These are phyloP conservation scores for Tragelaphus strepsiceros DNA, from an alignment of 2,113 vertebrate species.

Conservation along the genomic window DNA sequence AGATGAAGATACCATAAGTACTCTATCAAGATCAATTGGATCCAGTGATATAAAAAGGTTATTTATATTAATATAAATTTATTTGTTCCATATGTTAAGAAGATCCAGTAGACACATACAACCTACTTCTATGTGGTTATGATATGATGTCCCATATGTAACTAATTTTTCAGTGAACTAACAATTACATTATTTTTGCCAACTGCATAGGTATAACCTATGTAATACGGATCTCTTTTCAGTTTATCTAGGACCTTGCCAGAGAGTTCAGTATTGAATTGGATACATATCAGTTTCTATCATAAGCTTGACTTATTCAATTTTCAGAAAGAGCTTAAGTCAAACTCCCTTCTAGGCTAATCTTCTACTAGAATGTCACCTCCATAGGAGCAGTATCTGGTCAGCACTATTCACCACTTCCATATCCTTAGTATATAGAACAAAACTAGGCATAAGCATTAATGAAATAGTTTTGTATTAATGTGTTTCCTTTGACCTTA, in stretches of 20 bases:
- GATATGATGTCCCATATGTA: not conserved
- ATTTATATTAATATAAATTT: not conserved
- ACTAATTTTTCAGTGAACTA: not conserved
- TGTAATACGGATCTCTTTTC: not conserved
- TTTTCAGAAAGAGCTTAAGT: not conserved
- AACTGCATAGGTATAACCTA: not conserved
- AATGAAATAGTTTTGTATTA: not conserved
- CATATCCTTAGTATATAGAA: not conserved
- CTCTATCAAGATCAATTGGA: not conserved
- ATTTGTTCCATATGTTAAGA: not conserved
- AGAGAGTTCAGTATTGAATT: not conserved
- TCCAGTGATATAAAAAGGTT: not conserved
- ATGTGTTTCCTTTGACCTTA: not conserved
- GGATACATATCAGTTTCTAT: not conserved
- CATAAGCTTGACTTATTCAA: not conserved
- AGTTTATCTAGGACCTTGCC: not conserved
- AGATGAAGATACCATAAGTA: not conserved
- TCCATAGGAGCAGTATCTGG: fast-evolving
- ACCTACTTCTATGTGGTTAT: not conserved
- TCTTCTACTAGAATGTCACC: not conserved
- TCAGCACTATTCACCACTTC: not conserved
- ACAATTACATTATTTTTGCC: not conserved
- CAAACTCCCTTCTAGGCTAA: not conserved
- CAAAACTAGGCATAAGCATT: not conserved
- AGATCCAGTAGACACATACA: not conserved